A percentile compares a stretch with the other conserved stretches of the same genome.
Conservation (phyloP, 2,113 vertebrate genomes). For the Cynoglossus semilaevis region DNA sequence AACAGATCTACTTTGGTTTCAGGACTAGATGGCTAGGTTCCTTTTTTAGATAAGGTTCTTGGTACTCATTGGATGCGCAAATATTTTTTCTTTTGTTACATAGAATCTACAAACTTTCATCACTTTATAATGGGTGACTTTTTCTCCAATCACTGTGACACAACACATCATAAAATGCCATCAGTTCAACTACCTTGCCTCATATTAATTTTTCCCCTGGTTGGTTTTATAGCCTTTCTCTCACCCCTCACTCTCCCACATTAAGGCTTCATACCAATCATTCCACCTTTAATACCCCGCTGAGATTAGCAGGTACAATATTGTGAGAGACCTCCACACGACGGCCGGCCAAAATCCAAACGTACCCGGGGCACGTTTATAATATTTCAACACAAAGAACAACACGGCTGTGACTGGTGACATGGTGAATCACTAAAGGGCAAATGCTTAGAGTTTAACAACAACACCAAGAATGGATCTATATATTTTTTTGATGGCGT, state of each 20-base stretch:
- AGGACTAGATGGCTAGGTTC: too few relatives aligned
- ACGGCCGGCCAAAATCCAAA: constrained; percentile 44
- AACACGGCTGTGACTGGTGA: background rate
- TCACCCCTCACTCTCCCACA: constrained; percentile 66
- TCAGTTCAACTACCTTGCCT: constrained; percentile 77
- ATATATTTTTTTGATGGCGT: constrained; percentile 22
- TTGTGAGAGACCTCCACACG: constrained; percentile 59
- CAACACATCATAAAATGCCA: constrained; percentile 72
- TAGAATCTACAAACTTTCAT: constrained; percentile 55
- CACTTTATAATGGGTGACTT: constrained; percentile 56
- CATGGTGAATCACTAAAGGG: background rate
- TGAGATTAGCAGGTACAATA: constrained; percentile 70
- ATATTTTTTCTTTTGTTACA: too few relatives aligned
- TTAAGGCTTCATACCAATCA: constrained; percentile 73
- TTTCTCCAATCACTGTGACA: constrained; percentile 61
- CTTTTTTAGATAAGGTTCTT: too few relatives aligned
- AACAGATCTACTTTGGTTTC: too few relatives aligned
- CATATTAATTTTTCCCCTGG: constrained; percentile 76
- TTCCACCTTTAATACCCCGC: constrained; percentile 67
- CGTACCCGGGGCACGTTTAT: constrained; percentile 9
- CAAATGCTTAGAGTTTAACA: constrained; percentile 2
- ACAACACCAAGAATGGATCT: constrained; percentile 19
- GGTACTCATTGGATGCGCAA: too few relatives aligned
- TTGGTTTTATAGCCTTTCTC: constrained; percentile 73
- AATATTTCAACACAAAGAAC: too few relatives aligned